phyloP scores from a whole-genome alignment of 2,113 vertebrate species.

The rabbit (Oryctolagus cuniculus) region DNA sequence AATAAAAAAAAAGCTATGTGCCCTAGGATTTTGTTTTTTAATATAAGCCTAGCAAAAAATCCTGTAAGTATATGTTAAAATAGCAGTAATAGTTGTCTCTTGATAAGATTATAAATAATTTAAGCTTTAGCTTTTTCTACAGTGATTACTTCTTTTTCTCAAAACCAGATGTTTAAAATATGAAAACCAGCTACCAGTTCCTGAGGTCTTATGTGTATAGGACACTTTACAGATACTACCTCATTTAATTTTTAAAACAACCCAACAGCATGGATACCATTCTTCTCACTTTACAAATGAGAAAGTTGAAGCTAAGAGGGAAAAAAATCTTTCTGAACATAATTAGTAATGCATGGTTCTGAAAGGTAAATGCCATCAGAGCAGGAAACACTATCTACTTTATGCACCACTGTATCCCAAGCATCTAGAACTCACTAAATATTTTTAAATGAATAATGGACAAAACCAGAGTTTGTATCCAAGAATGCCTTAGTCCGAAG shows the following conservation, averaged over 20 bases:
- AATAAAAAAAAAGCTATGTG: slow-evolving; percentile 47
- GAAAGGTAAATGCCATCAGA: background rate
- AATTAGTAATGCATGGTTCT: background rate
- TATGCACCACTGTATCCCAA: background rate
- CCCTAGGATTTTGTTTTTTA: background rate
- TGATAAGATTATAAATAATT: slow-evolving; percentile 16
- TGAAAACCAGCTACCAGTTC: background rate
- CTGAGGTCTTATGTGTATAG: background rate
- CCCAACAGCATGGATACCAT: background rate
- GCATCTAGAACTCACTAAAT: slow-evolving; percentile 16
- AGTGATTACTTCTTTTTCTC: background rate
- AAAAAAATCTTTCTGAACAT: background rate
- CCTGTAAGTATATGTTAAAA: background rate
- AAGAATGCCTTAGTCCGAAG: background rate
- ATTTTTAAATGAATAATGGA: slow-evolving; percentile 15
- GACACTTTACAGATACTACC: background rate
- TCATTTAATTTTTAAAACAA: background rate
- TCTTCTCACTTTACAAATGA: slow-evolving; percentile 37
- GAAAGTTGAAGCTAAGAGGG: background rate
- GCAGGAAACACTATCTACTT: background rate
- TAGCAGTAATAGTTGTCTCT: slow-evolving; percentile 2
- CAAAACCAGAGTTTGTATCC: background rate
- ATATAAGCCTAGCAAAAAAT: background rate
- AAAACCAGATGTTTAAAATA: slow-evolving; percentile 38
- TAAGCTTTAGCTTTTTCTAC: slow-evolving; percentile 1